Percentiles rank a stretch among this genome's conserved stretches.
Conservation (phyloP, 2,113 vertebrate species). For the Gymnogyps californianus region DNA sequence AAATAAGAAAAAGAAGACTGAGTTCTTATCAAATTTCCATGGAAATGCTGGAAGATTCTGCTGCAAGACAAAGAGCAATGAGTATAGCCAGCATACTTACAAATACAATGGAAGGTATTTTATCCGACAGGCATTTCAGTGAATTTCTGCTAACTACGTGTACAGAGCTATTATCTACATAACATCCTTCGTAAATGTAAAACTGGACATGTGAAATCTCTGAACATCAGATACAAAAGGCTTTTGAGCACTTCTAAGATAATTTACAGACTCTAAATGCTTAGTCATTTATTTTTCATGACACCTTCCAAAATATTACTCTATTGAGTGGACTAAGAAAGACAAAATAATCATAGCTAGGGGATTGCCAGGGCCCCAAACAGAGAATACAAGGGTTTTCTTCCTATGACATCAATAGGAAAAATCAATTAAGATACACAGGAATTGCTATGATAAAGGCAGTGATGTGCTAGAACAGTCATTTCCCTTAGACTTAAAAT, state of each 20-base stretch:
- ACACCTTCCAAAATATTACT: not conserved
- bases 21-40: constrained; percentile 83
- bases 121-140: not conserved
- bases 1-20: constrained; percentile 80
- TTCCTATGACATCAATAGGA: not conserved
- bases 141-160: not conserved
- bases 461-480: not conserved
- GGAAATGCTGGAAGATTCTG: constrained; percentile 84
- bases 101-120: constrained; percentile 93
- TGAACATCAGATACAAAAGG: not conserved
- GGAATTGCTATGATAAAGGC: not conserved
- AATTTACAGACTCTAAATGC: not conserved
- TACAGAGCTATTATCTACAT: not conserved
- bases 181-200: not conserved
- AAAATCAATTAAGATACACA: not conserved
- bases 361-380: not conserved
- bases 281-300: not conserved
- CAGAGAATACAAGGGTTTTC: not conserved
- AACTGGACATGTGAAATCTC: not conserved
- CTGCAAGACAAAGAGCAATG: constrained; percentile 83
- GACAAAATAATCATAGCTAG: not conserved
- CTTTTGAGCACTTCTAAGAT: not conserved
- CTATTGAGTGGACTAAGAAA: not conserved
- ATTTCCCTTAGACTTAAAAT: not conserved
- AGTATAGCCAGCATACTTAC: constrained; percentile 93